Base-by-base conservation (phyloP, 92 coral and sea anemone species). In the Muricea muricata region DNA sequence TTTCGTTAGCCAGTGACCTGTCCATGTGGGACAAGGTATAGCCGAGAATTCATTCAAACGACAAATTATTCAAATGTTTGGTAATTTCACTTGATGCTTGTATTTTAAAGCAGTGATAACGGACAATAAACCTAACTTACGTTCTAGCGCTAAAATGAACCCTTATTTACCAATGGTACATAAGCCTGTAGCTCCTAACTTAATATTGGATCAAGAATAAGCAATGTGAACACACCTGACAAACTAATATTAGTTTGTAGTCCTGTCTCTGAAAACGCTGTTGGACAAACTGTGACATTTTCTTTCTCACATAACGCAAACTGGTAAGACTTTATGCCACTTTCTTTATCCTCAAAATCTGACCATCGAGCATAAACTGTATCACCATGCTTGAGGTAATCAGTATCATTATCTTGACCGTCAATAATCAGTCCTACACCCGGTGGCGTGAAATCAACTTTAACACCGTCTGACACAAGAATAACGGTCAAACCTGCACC, bases 381-480 rank as follows among this genome's bases (percentile, higher is more conserved):
- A 24, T 90, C 94, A 18, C 85, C 88, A 14, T 84, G 79, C 50
- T 79, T 87, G 55, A 90, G 73, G 73, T 90, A 90, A 34, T 67
- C 90, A 15, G 78, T 77, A n/a, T 79, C 91, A 32, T 69, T 45
- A 23, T 29, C 75, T 40, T 88, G 65, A 75, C 98, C 99, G 65
- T 90, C 96, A 31, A 84, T 73, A 20, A 97, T 97, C 39, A 57
- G 47, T 1, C 99, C 99, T 10, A 91, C 66, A 14, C 30, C 28
- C 2, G 99, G 99, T 23, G 97, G 97, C 42, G 93, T 97, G 81
- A 68, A 84, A 68, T 93, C 99, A 34, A 93, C 90, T 23, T 84
- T 89, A 29, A 94, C 98, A 50, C 98, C 99, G 79, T 97, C 94
- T 46, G 99, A 92, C 9, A 91, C 91, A 54, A 94, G 73, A 32